Conservation (phyloP, 2,888 invertebrate genomes). For the Pheosia gnoma region DNA sequence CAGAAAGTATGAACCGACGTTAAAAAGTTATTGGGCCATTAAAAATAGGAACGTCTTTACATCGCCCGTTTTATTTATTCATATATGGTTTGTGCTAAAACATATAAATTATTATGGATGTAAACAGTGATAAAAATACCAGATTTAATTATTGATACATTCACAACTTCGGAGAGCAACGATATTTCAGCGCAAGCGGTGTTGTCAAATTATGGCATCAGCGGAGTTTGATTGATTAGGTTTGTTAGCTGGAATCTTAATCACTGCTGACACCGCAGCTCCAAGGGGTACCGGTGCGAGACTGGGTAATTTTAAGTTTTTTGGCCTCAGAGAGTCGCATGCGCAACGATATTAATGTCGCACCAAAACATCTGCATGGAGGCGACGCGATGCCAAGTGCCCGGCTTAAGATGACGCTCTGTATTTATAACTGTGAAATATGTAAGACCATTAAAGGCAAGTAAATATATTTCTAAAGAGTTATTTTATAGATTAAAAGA, state of each 20-base stretch:
- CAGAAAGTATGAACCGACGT: background rate
- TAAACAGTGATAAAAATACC: background rate
- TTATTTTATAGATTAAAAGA: background rate
- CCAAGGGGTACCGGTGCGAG: slow-evolving; percentile 40
- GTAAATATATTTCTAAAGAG: background rate
- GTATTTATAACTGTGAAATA: slow-evolving; percentile 46
- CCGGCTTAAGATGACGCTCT: slow-evolving; percentile 41
- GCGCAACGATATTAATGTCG: slow-evolving; percentile 42
- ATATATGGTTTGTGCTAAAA: background rate
- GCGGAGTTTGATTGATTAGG: slow-evolving; percentile 49
- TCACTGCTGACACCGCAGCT: slow-evolving; percentile 40
- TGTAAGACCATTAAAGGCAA: slow-evolving; percentile 8
- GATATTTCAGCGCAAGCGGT: slow-evolving; percentile 7
- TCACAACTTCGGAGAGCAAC: background rate
- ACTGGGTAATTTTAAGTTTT: slow-evolving; percentile 42
- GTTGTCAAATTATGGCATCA: slow-evolving; percentile 39
- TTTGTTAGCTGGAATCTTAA: slow-evolving; percentile 36
- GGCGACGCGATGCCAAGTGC: slow-evolving; percentile 26
- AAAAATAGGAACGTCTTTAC: slow-evolving; percentile 1
- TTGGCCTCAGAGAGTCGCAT: slow-evolving; percentile 35
- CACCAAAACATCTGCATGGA: slow-evolving; percentile 52
- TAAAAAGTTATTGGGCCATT: background rate
- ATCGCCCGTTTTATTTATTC: background rate
- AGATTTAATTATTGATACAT: background rate
- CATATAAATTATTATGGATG: background rate